Percentiles rank a stretch among this genome's conserved stretches.
phyloP scores from a whole-genome alignment of 1,140 invertebrate genomes.

The Drosophila suzukii region DNA sequence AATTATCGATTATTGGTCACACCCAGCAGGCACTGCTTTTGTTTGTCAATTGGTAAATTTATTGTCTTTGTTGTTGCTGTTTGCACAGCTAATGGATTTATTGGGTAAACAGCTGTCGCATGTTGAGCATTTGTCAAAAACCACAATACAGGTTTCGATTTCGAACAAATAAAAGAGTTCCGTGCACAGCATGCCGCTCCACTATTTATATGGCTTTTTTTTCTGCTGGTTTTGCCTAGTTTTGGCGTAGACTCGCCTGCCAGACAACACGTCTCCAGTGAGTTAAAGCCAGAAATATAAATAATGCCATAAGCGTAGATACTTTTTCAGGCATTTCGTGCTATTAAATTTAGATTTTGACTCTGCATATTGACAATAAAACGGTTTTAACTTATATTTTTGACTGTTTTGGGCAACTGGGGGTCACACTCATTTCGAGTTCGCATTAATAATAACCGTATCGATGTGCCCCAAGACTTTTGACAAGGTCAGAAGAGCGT shows the following conservation, averaged over 20 bases:
- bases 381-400: not conserved
- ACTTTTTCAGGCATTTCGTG: conserved; percentile 15
- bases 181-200: conserved; percentile 12
- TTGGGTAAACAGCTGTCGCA: conserved; percentile 78
- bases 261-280: conserved; percentile 61
- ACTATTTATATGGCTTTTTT: conserved; percentile 13
- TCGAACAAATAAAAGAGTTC: conserved; percentile 32
- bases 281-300: conserved; percentile 13
- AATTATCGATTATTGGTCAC: conserved; percentile 70
- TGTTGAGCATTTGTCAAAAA: conserved; percentile 77
- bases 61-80: conserved; percentile 51
- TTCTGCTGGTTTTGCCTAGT: conserved; percentile 42
- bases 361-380: not conserved
- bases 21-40: conserved; percentile 51
- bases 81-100: conserved; percentile 80
- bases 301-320: conserved; percentile 1
- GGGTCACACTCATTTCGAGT: conserved; percentile 21
- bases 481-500: conserved; percentile 38
- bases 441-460: conserved; percentile 39
- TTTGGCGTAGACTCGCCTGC: conserved; percentile 21
- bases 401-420: conserved; percentile 4
- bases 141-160: conserved; percentile 67
- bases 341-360: conserved; percentile 7
- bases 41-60: conserved; percentile 69
- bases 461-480: conserved; percentile 23